Conservation (phyloP, 2,797 vertebrate species). For the Cossypha caffra region DNA sequence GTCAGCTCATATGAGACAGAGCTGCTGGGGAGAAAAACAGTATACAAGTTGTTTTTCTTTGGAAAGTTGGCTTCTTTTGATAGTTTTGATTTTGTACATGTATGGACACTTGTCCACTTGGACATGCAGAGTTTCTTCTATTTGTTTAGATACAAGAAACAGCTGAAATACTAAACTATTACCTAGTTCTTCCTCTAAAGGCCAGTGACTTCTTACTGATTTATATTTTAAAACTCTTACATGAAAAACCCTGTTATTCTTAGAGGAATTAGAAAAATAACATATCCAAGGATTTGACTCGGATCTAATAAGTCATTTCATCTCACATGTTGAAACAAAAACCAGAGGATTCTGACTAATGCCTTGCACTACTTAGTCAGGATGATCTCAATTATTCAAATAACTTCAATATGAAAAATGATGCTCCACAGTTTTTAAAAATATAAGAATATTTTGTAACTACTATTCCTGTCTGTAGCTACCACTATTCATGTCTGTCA, state of each 20-base stretch:
- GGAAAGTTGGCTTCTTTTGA: background rate
- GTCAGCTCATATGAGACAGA: background rate
- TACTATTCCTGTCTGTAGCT: background rate
- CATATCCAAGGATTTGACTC: background rate
- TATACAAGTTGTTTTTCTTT: background rate
- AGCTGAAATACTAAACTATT: background rate
- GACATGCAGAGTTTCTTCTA: background rate
- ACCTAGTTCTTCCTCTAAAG: background rate
- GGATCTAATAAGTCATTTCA: background rate
- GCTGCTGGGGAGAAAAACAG: background rate
- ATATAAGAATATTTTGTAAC: background rate
- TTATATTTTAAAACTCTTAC: background rate
- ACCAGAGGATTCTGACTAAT: background rate
- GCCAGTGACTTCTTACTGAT: background rate
- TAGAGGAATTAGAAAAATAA: background rate
- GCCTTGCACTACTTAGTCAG: background rate
- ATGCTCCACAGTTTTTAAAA: accelerated
- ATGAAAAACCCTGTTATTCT: background rate
- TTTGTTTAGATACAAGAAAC: background rate
- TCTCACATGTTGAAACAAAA: background rate
- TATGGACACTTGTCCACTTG: background rate
- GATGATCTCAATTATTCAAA: background rate
- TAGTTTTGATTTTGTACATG: background rate
- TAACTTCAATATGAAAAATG: background rate
- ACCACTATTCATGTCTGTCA: background rate